Percentiles rank a stretch among this genome's conserved stretches.
These are phyloP conservation scores for Cynopterus sphinx DNA, from an alignment of 2,797 vertebrate species.

Conservation along the genomic window DNA sequence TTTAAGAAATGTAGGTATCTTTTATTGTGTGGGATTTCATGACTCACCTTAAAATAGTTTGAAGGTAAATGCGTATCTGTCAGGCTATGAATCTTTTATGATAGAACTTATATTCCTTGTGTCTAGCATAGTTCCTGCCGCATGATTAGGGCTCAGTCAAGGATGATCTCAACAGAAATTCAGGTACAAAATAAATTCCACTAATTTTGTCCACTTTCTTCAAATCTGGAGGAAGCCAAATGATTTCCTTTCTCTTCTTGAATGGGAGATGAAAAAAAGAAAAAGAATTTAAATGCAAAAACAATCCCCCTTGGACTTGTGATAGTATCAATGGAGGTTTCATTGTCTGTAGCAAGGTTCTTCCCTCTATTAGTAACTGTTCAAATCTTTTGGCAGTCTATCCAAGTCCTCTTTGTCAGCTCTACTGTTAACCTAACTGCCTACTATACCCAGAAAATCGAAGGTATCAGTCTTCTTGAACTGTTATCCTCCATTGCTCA, in stretches of 20 bases:
- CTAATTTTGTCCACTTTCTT: neutral
- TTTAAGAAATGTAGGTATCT: neutral
- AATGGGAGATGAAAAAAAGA: neutral
- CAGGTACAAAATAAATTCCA: neutral
- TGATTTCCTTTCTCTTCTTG: neutral
- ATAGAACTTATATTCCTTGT: neutral
- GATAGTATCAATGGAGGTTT: neutral
- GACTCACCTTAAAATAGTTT: neutral
- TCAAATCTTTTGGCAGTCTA: neutral
- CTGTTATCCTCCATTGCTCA: neutral
- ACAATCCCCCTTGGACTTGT: neutral
- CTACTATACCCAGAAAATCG: too few relatives aligned
- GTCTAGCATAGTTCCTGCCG: neutral
- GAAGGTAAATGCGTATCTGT: too few relatives aligned
- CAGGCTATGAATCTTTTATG: neutral
- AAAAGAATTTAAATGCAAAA: neutral
- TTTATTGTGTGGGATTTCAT: neutral
- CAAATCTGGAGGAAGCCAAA: neutral
- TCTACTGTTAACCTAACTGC: neutral
- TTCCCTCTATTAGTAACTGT: neutral
- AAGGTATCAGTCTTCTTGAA: neutral
- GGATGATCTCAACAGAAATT: neutral
- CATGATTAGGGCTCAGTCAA: neutral
- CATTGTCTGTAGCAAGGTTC: neutral
- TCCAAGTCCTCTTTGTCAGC: neutral